These are phyloP conservation scores for Dendroctonus valens DNA, from an alignment of 1,140 invertebrate genomes.

Conservation along the genomic window DNA sequence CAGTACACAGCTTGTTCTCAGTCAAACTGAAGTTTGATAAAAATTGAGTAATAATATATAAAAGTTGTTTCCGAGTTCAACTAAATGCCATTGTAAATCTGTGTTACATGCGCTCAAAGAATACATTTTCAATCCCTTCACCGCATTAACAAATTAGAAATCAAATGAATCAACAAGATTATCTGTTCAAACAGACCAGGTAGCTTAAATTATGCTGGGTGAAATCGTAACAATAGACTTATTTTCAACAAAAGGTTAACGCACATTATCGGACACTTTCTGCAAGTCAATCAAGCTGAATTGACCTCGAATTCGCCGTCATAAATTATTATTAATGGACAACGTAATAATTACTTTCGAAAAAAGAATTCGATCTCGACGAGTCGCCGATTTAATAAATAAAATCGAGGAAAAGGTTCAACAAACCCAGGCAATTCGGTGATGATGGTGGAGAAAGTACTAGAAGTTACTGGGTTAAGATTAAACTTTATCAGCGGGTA, in stretches of 20 bases:
- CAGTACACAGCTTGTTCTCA: too few relatives aligned
- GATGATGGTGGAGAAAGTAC: conserved; percentile 12
- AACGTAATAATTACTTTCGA: conserved; percentile 19
- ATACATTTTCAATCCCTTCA: too few relatives aligned
- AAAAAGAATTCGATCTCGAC: conserved; percentile 10
- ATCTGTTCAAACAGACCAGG: too few relatives aligned
- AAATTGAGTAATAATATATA: too few relatives aligned
- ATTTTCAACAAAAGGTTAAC: conserved; percentile 5
- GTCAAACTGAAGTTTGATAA: too few relatives aligned
- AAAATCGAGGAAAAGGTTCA: conserved; percentile 6
- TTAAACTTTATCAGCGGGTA: neutral
- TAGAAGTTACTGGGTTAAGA: neutral
- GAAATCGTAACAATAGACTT: conserved; percentile 10
- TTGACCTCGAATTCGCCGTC: conserved; percentile 7
- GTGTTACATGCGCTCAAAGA: too few relatives aligned
- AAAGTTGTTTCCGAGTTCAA: too few relatives aligned
- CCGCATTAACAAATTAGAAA: too few relatives aligned
- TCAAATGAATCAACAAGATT: too few relatives aligned
- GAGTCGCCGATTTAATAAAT: conserved; percentile 5
- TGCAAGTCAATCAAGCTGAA: conserved; percentile 14
- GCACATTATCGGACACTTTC: conserved; percentile 9
- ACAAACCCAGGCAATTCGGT: conserved; percentile 2
- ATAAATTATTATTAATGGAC: conserved; percentile 9
- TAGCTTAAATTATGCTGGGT: neutral
- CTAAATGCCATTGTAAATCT: too few relatives aligned